Evolutionary conservation across 2,113 vertebrate genomes (phyloP).

Genomic region (Vireo altiloquus): DNA sequence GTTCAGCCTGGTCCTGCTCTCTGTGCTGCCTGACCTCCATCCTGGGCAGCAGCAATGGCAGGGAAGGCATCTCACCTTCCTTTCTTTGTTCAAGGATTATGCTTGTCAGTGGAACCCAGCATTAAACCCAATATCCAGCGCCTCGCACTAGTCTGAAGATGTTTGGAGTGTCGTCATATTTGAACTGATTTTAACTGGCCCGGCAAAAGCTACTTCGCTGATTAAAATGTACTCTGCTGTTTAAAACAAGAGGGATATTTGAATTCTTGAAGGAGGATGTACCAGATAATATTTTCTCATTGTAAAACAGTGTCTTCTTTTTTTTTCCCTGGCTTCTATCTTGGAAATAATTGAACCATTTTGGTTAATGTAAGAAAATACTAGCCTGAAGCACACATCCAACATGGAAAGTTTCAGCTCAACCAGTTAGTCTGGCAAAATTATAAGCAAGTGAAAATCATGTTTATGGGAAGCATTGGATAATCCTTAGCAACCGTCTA

Average conservation of each 20-base stretch:
- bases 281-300: neutral
- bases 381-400: neutral
- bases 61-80: neutral
- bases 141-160: neutral
- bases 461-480: neutral
- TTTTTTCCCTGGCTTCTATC: neutral
- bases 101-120: neutral
- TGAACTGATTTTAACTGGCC: neutral
- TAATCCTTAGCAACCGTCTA: neutral
- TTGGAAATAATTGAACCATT: neutral
- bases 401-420: neutral
- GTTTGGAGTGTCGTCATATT: neutral
- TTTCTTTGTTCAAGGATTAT: rapidly evolving
- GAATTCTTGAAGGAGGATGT: neutral
- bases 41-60: neutral
- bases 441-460: neutral
- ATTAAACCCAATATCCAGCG: neutral
- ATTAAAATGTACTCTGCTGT: neutral
- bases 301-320: neutral
- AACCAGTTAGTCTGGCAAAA: neutral
- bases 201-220: neutral
- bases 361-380: neutral
- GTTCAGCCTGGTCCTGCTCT: neutral
- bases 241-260: neutral
- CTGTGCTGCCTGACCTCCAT: rapidly evolving